A percentile compares a stretch with the other conserved stretches of the same genome.
phyloP scores from a whole-genome alignment of 2,888 invertebrate genomes.

The Cetonia aurata region DNA sequence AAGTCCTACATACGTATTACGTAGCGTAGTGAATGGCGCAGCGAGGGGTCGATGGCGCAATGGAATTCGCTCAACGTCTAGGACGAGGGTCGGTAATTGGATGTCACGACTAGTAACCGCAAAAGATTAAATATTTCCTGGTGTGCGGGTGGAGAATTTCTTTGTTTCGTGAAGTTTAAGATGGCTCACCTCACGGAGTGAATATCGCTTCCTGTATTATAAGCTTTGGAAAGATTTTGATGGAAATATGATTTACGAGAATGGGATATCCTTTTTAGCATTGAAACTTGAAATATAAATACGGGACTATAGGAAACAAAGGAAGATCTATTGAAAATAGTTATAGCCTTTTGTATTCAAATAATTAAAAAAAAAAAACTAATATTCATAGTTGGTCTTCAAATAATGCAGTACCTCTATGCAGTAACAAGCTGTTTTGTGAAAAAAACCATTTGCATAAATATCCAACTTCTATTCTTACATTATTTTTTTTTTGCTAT shows the following conservation, averaged over 20 bases:
- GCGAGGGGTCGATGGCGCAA: slow-evolving; percentile 23
- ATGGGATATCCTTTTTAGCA: slow-evolving; percentile 11
- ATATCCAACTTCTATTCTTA: no score
- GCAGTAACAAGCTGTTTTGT: no score
- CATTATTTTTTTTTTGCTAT: no score
- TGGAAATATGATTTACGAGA: slow-evolving; percentile 36
- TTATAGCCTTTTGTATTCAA: neutral
- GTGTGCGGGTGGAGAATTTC: slow-evolving; percentile 13
- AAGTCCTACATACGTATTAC: slow-evolving; percentile 47
- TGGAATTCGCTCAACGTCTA: slow-evolving; percentile 21
- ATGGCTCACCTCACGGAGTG: slow-evolving; percentile 13
- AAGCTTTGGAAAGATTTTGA: slow-evolving; percentile 7
- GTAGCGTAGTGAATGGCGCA: slow-evolving; percentile 35
- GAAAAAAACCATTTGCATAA: no score
- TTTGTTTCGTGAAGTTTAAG: slow-evolving; percentile 24
- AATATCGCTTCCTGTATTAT: slow-evolving; percentile 35
- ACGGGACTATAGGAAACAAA: no score
- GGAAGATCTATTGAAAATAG: no score
- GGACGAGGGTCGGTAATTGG: slow-evolving; percentile 33
- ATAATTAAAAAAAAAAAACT: neutral
- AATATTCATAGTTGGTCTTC: no score
- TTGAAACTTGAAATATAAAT: slow-evolving; percentile 6
- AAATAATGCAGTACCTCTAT: no score
- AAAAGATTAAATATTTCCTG: slow-evolving; percentile 39
- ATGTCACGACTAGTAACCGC: slow-evolving; percentile 33